phyloP scores from a whole-genome alignment of 2,888 invertebrate species.

The Hemistola chrysoprasaria region DNA sequence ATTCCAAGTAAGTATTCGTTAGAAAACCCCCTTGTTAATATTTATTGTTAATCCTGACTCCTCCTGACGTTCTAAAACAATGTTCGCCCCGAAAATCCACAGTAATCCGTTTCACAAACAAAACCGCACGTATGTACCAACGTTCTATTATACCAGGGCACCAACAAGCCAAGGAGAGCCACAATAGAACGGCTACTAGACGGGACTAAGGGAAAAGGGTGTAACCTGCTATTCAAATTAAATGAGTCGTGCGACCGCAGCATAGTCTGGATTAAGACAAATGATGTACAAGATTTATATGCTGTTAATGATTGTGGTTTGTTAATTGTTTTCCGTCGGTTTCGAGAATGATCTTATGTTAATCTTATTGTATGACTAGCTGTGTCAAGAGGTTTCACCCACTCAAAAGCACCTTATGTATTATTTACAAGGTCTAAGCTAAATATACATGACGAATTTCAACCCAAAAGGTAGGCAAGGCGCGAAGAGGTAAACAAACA shows the following conservation, averaged over 20 bases:
- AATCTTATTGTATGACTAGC: constrained; percentile 2
- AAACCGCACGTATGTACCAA: constrained; percentile 15
- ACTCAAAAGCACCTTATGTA: too few species aligned
- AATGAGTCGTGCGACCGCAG: constrained; percentile 39
- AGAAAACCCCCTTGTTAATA: too few species aligned
- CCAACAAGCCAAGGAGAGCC: constrained; percentile 37
- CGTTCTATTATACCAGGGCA: constrained; percentile 37
- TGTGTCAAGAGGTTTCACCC: too few species aligned
- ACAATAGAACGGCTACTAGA: constrained; percentile 43
- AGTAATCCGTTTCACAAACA: constrained; percentile 12
- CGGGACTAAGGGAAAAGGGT: constrained; percentile 36
- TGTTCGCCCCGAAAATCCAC: constrained; percentile 2
- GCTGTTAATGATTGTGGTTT: constrained; percentile 15
- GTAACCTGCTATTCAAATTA: constrained; percentile 46
- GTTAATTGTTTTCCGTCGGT: constrained; percentile 11
- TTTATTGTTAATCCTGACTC: constrained; percentile 1
- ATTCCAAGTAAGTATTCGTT: too few species aligned
- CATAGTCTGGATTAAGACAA: constrained; percentile 22
- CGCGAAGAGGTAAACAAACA: too few species aligned
- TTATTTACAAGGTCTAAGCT: too few species aligned
- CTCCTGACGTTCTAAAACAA: constrained; percentile 9
- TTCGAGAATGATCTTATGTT: neutral
- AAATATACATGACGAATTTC: too few species aligned
- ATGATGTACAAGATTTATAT: constrained; percentile 20
- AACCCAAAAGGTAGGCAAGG: too few species aligned